Percentiles rank a stretch among this genome's conserved stretches.
Conservation (phyloP, 23 tunicate species). For the Pegea sp. region DNA sequence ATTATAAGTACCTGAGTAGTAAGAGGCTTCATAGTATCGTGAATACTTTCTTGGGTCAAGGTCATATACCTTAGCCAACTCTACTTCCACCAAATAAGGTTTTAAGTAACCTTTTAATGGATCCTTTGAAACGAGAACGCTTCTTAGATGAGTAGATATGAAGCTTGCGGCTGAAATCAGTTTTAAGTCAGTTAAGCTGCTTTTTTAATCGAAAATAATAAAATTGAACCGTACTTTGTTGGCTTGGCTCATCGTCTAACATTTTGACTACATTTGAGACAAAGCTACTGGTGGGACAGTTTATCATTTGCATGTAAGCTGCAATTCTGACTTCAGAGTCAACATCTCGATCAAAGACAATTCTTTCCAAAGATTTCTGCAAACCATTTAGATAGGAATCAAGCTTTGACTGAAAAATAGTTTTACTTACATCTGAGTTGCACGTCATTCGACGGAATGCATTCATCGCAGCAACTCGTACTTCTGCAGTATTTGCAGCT, state of each 20-base stretch:
- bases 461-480: constrained; percentile 57
- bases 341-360: constrained; percentile 10
- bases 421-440: constrained; percentile 32
- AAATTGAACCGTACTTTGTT: constrained; percentile 19
- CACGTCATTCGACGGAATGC: constrained; percentile 78
- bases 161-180: constrained; percentile 51
- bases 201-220: constrained; percentile 1
- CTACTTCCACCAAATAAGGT: constrained; percentile 25
- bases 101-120: constrained; percentile 59
- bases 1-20: constrained; percentile 41
- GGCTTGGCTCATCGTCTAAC: constrained; percentile 34
- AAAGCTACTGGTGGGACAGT: constrained; percentile 54
- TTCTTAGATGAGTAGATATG: constrained; percentile 53
- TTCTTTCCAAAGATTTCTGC: constrained; percentile 31
- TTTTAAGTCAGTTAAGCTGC: background rate
- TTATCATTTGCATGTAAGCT: constrained; percentile 44
- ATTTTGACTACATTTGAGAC: constrained; percentile 21
- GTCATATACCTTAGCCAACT: constrained; percentile 36
- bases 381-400: background rate
- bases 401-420: background rate
- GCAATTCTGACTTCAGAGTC: constrained; percentile 68
- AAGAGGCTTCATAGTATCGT: constrained; percentile 53
- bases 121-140: constrained; percentile 41
- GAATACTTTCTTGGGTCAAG: constrained; percentile 86
- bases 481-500: constrained; percentile 46